Conservation (phyloP, 2,888 invertebrate genomes). For the Apodemia duryi region DNA sequence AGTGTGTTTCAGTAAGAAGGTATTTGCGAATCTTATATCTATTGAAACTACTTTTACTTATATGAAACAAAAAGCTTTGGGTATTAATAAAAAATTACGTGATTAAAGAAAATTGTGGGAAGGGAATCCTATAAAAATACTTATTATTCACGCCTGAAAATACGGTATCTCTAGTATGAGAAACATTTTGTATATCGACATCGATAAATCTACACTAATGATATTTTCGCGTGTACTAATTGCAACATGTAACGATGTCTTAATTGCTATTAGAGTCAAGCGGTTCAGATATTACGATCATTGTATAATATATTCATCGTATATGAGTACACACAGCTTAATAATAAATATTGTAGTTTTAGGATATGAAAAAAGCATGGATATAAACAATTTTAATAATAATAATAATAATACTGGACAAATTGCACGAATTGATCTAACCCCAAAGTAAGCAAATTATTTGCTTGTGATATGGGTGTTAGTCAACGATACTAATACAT, state of each 20-base stretch:
- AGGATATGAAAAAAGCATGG: too few species aligned
- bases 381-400: too few species aligned
- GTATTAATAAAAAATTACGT: too few species aligned
- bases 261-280: slow-evolving; percentile 10
- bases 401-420: too few species aligned
- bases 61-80: too few species aligned
- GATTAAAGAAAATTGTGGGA: background rate
- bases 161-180: background rate
- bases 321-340: background rate
- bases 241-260: slow-evolving; percentile 14
- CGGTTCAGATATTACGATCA: slow-evolving; percentile 4
- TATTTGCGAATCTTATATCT: too few species aligned
- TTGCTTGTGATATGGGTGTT: too few species aligned
- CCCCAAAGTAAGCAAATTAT: too few species aligned
- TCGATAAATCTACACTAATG: slow-evolving; percentile 13
- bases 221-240: slow-evolving; percentile 15
- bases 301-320: background rate
- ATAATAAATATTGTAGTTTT: background rate
- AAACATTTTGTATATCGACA: slow-evolving; percentile 1
- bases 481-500: too few species aligned
- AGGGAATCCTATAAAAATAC: background rate
- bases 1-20: too few species aligned
- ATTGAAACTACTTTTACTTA: too few species aligned
- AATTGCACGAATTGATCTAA: too few species aligned
- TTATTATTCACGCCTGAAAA: background rate